Conservation (phyloP, 1,140 invertebrate genomes). For the Cryptotermes secundus region DNA sequence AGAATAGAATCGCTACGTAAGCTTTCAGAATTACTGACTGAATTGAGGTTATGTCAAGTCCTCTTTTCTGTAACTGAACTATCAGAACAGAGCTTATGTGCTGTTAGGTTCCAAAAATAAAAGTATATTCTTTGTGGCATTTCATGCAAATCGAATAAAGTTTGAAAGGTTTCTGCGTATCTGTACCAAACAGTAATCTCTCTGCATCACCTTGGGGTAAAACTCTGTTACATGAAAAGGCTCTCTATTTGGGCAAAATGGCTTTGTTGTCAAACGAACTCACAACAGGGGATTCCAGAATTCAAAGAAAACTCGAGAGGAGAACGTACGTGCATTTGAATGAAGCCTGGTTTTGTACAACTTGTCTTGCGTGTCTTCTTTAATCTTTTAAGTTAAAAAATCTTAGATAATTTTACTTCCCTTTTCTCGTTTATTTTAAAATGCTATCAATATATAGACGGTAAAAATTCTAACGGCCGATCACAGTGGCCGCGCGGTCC, state of each 20-base stretch:
- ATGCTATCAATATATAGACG: no score
- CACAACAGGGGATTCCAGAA: background rate
- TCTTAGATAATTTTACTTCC: no score
- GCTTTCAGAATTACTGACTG: no score
- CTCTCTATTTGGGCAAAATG: background rate
- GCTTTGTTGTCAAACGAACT: background rate
- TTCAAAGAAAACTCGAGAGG: background rate
- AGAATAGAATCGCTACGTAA: no score
- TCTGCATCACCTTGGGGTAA: slow-evolving; percentile 8
- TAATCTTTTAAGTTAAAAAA: no score
- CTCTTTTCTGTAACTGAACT: background rate
- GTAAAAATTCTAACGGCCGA: no score
- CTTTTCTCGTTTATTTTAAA: no score
- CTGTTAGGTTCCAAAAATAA: background rate
- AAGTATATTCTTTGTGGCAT: background rate
- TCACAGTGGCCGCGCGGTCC: no score
- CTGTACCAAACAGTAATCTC: background rate
- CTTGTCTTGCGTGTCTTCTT: no score
- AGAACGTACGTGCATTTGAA: background rate
- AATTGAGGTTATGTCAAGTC: background rate
- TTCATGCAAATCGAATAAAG: slow-evolving; percentile 6
- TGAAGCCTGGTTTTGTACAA: background rate
- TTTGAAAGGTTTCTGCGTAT: slow-evolving; percentile 7
- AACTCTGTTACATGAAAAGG: slow-evolving; percentile 7
- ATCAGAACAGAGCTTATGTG: background rate